Evolutionary conservation across 1,140 invertebrate genomes (phyloP).

Genomic region (Heterodera carotae): DNA sequence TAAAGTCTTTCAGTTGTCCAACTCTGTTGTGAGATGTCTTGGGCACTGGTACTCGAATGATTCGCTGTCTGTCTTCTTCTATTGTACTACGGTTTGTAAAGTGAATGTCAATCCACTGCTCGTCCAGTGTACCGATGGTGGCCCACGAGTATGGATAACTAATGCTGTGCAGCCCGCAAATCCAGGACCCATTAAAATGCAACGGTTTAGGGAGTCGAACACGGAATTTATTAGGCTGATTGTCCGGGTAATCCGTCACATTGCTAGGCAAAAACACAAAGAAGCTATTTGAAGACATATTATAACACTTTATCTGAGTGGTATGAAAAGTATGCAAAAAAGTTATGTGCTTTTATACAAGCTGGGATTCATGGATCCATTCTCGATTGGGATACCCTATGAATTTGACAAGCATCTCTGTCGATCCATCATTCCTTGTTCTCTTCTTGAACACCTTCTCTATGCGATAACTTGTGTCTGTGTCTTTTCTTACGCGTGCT

Average conservation of each 20-base stretch:
- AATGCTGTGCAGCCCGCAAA: constrained; percentile 20
- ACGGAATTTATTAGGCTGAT: constrained; percentile 17
- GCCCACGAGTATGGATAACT: constrained; percentile 14
- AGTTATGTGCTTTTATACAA: neutral
- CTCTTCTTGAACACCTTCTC: constrained; percentile 23
- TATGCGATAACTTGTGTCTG: constrained; percentile 7
- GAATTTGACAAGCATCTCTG: constrained; percentile 25
- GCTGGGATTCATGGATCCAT: constrained; percentile 18
- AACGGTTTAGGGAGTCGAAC: constrained; percentile 19
- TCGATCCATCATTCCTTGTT: constrained; percentile 12
- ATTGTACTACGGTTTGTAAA: no score
- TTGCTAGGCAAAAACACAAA: constrained; percentile 29
- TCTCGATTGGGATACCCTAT: constrained; percentile 9
- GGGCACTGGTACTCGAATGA: neutral
- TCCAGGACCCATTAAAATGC: constrained; percentile 20
- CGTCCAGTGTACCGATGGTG: constrained; percentile 4
- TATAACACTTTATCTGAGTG: neutral
- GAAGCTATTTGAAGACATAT: constrained; percentile 16
- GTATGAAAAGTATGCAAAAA: no score
- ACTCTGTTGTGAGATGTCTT: neutral
- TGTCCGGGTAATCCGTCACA: constrained; percentile 7
- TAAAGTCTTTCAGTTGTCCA: neutral
- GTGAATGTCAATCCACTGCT: neutral
- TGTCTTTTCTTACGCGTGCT: neutral
- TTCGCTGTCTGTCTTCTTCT: neutral